These are phyloP conservation scores for Charina bottae DNA, from an alignment of 2,113 vertebrate species.

Conservation along the genomic window DNA sequence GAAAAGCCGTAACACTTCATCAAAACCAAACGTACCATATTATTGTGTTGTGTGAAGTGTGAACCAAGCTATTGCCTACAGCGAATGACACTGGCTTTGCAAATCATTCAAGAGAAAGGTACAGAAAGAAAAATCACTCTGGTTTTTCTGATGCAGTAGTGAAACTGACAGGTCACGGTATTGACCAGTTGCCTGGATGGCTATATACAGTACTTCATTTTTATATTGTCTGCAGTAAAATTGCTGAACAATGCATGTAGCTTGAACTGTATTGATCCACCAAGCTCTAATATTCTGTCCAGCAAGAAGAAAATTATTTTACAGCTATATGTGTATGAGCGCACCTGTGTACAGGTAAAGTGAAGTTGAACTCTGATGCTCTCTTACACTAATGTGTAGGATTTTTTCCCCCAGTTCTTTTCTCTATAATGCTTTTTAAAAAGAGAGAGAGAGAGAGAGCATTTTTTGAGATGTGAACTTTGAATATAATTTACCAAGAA, in stretches of 20 bases:
- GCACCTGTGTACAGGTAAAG: not conserved
- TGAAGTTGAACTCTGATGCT: not conserved
- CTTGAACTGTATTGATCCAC: conserved; percentile 31
- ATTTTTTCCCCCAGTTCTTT: conserved; percentile 24
- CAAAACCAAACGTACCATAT: not conserved
- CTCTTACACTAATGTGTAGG: fast-evolving
- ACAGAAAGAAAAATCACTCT: not conserved
- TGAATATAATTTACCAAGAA: not conserved
- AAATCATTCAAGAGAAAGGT: not conserved
- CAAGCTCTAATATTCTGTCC: conserved; percentile 35
- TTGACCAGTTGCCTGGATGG: not conserved
- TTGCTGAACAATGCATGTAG: conserved; percentile 16
- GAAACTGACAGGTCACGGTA: not conserved
- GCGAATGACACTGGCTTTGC: not conserved
- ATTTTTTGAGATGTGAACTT: not conserved
- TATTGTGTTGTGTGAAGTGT: not conserved
- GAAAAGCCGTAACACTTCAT: not conserved
- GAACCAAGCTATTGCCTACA: not conserved
- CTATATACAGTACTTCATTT: conserved; percentile 11
- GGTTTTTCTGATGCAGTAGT: not conserved
- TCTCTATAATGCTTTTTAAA: not conserved
- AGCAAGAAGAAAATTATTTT: conserved; percentile 33
- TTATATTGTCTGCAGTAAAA: conserved; percentile 3
- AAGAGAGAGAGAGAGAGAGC: not conserved
- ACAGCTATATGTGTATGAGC: not conserved